Base-by-base conservation (phyloP, 2,797 vertebrate genomes). In the Cuniculus paca region DNA sequence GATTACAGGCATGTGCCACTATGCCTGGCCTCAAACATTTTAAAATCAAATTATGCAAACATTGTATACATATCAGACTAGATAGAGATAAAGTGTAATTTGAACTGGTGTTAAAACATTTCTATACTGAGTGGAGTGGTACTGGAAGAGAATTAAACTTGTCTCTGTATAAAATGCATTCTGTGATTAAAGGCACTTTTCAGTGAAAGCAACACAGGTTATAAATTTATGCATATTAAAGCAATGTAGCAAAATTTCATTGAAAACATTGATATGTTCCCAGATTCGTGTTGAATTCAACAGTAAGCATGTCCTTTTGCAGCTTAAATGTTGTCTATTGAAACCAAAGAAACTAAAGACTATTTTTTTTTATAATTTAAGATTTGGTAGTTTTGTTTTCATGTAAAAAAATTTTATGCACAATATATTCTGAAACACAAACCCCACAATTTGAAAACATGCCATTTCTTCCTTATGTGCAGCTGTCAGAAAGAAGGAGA, bases 401-500 rank as follows among this genome's bases (percentile, higher is more conserved):
- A 96, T 97, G 93, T 88, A 97, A 80, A 92, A 70, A 78, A 74
- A 94, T 83, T 95, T 79, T 84, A 88, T 36, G n/a, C 87, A 95
- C 65, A 95, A 72, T 97, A 70, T 97, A 97, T 98, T 98, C 98
- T 98, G 97, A 98, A 98, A 97, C 70, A 90, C 70, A 97, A 96
- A 97, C 77, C 95, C 50, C 91, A 88, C 96, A 96, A 97, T 94
- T 98, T 97, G 98, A 98, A 98, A 98, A 96, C 84, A 97, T 96
- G 97, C 94, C 4, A 9, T 98, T 97, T 97, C 83, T 98, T 96
- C 56, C n/a, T 68, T 90, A 80, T 94, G 97, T 97, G 94, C 90
- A 98, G 94, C 98, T 98, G 98, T 98, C 98, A 98, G 84, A 98
- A 97, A 98, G 98, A 97, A 98, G 98, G 97, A 98, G 98, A 96